Conservation (phyloP, 2,797 vertebrate genomes). For the Hydrophis major region DNA sequence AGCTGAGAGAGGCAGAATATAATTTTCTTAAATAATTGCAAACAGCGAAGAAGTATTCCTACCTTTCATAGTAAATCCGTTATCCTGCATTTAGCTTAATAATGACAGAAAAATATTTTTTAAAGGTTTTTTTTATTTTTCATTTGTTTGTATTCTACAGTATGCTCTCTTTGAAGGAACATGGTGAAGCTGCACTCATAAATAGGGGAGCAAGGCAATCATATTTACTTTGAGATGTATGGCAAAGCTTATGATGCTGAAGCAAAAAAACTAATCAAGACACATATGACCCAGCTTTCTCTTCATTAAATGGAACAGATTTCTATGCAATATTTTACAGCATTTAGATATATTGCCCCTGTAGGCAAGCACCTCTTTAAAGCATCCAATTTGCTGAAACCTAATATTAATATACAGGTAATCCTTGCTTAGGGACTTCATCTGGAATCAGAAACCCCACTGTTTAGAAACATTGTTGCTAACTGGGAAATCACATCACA, state of each 20-base stretch:
- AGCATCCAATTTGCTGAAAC: not conserved
- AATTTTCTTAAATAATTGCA: not conserved
- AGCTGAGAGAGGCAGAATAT: not conserved
- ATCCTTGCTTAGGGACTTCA: not conserved
- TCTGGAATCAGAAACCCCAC: not conserved
- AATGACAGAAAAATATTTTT: not conserved
- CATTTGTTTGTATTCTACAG: not conserved
- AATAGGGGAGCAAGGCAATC: not conserved
- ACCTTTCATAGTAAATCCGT: not conserved
- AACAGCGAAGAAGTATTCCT: not conserved
- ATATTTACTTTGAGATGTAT: not conserved
- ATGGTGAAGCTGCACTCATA: not conserved
- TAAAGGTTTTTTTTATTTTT: not conserved
- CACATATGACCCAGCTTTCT: not conserved
- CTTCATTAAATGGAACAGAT: not conserved
- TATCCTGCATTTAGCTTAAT: not conserved
- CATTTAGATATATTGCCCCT: not conserved
- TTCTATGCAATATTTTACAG: not conserved
- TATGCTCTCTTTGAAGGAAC: not conserved
- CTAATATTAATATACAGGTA: not conserved
- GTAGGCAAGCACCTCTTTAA: not conserved
- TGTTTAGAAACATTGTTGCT: not conserved
- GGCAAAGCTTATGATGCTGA: not conserved
- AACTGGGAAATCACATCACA: not conserved
- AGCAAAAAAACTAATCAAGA: not conserved